These are phyloP conservation scores for Drosophila yakuba DNA, from an alignment of 1,140 invertebrate genomes.

Conservation along the genomic window DNA sequence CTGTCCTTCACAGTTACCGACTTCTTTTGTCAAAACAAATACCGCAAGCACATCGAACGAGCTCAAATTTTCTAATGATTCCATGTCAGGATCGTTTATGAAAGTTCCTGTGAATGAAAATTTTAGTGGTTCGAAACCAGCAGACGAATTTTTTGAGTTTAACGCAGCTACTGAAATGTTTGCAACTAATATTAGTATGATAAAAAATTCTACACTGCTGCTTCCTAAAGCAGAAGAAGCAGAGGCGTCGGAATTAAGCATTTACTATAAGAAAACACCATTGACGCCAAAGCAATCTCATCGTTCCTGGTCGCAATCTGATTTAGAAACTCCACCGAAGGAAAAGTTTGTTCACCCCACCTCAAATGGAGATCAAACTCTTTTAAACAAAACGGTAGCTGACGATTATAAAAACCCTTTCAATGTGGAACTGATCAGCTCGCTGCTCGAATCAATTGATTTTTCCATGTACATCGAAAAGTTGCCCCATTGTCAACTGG, in stretches of 20 bases:
- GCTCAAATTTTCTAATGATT: conserved; percentile 22
- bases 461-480: conserved; percentile 79
- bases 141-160: conserved; percentile 60
- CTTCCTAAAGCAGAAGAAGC: conserved; percentile 4
- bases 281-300: conserved; percentile 62
- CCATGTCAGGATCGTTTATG: not conserved
- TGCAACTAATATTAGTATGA: conserved; percentile 68
- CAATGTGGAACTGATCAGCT: conserved; percentile 85
- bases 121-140: not conserved
- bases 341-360: conserved; percentile 50
- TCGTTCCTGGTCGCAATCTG: conserved; percentile 55
- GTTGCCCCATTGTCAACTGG: conserved; percentile 62
- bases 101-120: not conserved
- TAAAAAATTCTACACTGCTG: conserved; percentile 80
- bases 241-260: conserved; percentile 57
- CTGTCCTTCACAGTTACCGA: conserved; percentile 4
- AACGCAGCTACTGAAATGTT: conserved; percentile 81
- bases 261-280: conserved; percentile 73
- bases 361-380: conserved; percentile 23
- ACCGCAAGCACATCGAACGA: not conserved
- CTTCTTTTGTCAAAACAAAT: not conserved
- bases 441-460: conserved; percentile 86
- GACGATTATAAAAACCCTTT: conserved; percentile 86
- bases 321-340: not conserved
- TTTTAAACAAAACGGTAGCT: conserved; percentile 45